Evolutionary conservation across 2,797 vertebrate genomes (phyloP).

Genomic region (Sparidentex hasta): DNA sequence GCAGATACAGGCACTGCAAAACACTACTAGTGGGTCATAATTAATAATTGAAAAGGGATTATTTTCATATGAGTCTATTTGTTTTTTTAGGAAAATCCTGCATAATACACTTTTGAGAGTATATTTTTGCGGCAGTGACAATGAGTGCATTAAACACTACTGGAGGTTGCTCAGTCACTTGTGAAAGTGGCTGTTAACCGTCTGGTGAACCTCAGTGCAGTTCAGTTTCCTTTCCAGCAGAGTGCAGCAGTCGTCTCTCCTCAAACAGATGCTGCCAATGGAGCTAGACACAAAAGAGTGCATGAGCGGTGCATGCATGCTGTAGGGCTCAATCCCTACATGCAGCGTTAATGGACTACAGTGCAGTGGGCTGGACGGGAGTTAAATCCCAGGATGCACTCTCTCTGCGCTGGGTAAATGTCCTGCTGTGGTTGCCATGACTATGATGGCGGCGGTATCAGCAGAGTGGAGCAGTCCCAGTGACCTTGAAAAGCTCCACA

Average conservation of each 20-base stretch:
- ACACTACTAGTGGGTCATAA: no score
- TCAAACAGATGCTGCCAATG: conserved; percentile 10
- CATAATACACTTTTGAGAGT: not conserved
- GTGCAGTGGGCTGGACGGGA: conserved; percentile 8
- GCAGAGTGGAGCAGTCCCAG: conserved; percentile 27
- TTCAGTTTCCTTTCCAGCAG: conserved; percentile 74
- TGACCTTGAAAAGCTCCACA: conserved; percentile 73
- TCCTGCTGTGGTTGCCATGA: conserved; percentile 39
- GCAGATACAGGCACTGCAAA: no score
- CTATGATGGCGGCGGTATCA: conserved; percentile 46
- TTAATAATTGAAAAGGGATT: no score
- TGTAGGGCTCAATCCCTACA: conserved; percentile 29
- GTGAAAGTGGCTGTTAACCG: conserved; percentile 39
- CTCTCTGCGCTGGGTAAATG: conserved; percentile 15
- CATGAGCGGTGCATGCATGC: conserved; percentile 24
- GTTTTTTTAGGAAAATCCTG: no score
- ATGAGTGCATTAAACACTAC: conserved; percentile 30
- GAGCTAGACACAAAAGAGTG: conserved; percentile 37
- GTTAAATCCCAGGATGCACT: conserved; percentile 37
- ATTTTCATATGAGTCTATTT: no score
- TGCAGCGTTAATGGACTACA: conserved; percentile 43
- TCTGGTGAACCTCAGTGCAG: conserved; percentile 50
- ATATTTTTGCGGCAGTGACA: conserved; percentile 24
- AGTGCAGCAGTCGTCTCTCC: conserved; percentile 71
- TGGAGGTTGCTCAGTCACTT: conserved; percentile 32